phyloP scores from a whole-genome alignment of 2,113 vertebrate species.

The Emydocephalus ijimae region DNA sequence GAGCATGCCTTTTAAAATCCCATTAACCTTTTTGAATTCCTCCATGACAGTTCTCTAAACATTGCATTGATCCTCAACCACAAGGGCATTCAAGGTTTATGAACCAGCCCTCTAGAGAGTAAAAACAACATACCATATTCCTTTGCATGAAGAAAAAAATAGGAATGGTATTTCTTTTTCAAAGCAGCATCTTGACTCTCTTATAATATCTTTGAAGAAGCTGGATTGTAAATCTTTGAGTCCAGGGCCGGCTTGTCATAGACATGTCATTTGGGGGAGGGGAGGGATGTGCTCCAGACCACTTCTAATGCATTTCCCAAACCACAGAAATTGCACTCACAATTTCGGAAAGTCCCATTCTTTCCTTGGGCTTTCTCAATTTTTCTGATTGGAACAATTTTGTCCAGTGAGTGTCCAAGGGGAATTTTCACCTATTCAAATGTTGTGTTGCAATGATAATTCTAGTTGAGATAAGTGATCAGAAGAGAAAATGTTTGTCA shows the following conservation, averaged over 20 bases:
- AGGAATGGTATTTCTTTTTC: neutral
- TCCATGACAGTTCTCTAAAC: neutral
- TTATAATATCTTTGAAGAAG: neutral
- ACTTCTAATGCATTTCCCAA: neutral
- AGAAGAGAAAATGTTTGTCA: neutral
- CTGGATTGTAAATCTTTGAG: neutral
- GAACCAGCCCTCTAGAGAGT: neutral
- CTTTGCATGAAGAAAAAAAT: neutral
- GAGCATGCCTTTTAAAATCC: neutral
- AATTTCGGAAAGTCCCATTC: neutral
- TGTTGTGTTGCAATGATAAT: neutral
- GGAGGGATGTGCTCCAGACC: neutral
- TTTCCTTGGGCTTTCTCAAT: neutral
- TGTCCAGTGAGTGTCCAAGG: neutral
- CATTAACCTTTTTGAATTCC: neutral
- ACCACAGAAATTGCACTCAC: neutral
- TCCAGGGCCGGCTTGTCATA: neutral
- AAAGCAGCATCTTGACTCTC: neutral
- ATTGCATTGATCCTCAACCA: neutral
- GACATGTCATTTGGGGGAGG: neutral
- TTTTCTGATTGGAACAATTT: neutral
- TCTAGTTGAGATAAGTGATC: neutral
- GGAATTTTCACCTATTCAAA: neutral
- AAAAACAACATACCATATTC: neutral
- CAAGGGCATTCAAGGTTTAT: neutral